Evolutionary conservation across 2,113 vertebrate genomes (phyloP).

Genomic region (Perognathus longimembris): DNA sequence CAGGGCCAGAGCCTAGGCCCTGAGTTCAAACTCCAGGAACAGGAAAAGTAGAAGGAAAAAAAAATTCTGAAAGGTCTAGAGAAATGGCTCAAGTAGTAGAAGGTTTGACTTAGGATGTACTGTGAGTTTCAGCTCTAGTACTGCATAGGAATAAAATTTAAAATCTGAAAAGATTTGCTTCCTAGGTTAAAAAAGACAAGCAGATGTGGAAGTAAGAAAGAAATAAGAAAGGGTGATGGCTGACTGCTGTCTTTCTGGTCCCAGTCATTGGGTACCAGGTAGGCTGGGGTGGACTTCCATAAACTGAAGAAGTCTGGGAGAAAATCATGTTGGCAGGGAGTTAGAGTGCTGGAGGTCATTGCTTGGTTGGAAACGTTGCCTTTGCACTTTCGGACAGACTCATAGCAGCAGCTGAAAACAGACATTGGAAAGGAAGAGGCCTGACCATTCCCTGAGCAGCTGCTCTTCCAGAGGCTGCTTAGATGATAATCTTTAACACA

Average conservation of each 20-base stretch:
- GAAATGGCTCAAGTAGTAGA: no score
- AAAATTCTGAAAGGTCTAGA: no score
- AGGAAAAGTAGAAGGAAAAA: no score
- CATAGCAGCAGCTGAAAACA: conserved; percentile 37
- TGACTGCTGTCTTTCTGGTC: neutral
- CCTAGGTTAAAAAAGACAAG: neutral
- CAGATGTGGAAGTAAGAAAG: neutral
- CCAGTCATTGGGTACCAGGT: neutral
- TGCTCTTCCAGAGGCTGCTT: neutral
- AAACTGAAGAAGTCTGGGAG: neutral
- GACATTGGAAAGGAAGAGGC: neutral
- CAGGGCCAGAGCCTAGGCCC: no score
- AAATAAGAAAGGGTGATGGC: no score
- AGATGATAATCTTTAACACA: neutral
- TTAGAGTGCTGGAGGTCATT: neutral
- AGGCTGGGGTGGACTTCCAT: neutral
- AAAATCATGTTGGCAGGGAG: neutral
- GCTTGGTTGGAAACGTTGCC: conserved; percentile 1
- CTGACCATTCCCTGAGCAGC: conserved; percentile 33
- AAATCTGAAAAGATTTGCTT: neutral
- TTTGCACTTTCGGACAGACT: neutral
- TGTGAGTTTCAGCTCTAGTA: no score
- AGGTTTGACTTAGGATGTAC: no score
- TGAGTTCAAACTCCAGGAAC: no score
- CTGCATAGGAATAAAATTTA: no score